Conservation (phyloP, 2,797 vertebrate genomes). For the Ambastaia sidthimunki region DNA sequence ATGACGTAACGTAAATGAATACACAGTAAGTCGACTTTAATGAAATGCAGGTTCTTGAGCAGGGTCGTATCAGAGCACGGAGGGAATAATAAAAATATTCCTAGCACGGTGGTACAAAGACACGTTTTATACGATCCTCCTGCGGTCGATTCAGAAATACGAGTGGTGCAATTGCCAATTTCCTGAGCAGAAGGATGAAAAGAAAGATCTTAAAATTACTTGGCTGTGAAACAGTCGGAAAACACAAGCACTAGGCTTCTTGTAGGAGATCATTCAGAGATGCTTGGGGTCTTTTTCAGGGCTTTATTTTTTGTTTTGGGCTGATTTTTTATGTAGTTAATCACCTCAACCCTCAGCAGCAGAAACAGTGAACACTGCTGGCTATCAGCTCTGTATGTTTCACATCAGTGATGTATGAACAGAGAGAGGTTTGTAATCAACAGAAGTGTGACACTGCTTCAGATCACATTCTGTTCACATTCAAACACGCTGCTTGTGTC, state of each 20-base stretch:
- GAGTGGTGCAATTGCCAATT: constrained; percentile 36
- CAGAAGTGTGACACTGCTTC: not conserved
- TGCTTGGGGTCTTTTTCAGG: not conserved
- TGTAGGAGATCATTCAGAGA: not conserved
- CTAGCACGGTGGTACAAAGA: constrained; percentile 41
- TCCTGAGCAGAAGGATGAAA: constrained; percentile 47
- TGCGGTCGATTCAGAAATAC: constrained; percentile 42
- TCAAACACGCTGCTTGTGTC: not conserved
- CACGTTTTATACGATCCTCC: constrained; percentile 48
- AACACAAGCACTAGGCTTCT: constrained; percentile 1
- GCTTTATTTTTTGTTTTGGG: not conserved
- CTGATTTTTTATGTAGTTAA: not conserved
- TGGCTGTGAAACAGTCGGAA: not conserved
- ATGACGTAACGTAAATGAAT: constrained; percentile 30
- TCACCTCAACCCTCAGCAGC: not conserved
- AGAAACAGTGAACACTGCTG: not conserved
- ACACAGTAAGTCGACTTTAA: constrained; percentile 15
- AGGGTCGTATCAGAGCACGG: constrained; percentile 35
- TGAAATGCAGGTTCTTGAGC: constrained; percentile 37
- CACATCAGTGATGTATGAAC: not conserved
- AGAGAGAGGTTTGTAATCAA: not conserved
- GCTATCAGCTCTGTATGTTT: not conserved
- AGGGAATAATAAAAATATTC: constrained; percentile 34
- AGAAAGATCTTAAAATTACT: constrained; percentile 15
- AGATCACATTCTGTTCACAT: constrained; percentile 13